A percentile compares a stretch with the other conserved stretches of the same genome.
phyloP scores from a whole-genome alignment of 2,113 vertebrate genomes.

The Neogale vison region DNA sequence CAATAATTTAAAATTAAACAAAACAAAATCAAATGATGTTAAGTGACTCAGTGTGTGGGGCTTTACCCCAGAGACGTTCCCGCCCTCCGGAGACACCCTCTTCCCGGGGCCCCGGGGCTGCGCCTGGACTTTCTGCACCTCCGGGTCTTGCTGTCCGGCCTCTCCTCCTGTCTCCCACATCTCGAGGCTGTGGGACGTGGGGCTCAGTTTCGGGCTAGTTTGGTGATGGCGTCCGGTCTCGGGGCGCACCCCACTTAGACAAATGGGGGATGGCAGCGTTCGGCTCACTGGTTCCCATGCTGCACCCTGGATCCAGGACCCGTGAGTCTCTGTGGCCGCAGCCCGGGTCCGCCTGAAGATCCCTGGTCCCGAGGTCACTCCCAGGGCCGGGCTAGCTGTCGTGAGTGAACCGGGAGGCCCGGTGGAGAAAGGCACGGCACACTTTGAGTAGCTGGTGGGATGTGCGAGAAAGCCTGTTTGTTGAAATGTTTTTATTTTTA shows the following conservation, averaged over 20 bases:
- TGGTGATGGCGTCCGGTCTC: background rate
- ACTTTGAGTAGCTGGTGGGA: background rate
- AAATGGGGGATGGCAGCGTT: background rate
- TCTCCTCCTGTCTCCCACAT: background rate
- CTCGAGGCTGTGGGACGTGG: background rate
- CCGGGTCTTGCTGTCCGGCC: fast-evolving
- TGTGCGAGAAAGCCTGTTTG: background rate
- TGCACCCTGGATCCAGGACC: background rate
- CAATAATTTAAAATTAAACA: background rate
- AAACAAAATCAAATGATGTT: background rate
- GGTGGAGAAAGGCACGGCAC: fast-evolving
- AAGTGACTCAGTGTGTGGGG: background rate
- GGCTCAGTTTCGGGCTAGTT: background rate
- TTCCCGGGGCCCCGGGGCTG: background rate
- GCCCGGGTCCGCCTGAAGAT: background rate
- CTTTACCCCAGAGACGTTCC: fast-evolving
- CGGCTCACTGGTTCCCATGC: background rate
- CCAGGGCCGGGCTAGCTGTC: background rate
- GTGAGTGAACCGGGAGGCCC: fast-evolving
- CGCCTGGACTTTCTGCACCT: too few relatives aligned
- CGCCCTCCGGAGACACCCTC: background rate
- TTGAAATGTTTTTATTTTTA: background rate
- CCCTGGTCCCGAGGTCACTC: background rate
- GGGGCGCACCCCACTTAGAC: background rate
- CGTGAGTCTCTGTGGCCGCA: background rate